phyloP scores from a whole-genome alignment of 2,113 vertebrate genomes.

The Esox niger region DNA sequence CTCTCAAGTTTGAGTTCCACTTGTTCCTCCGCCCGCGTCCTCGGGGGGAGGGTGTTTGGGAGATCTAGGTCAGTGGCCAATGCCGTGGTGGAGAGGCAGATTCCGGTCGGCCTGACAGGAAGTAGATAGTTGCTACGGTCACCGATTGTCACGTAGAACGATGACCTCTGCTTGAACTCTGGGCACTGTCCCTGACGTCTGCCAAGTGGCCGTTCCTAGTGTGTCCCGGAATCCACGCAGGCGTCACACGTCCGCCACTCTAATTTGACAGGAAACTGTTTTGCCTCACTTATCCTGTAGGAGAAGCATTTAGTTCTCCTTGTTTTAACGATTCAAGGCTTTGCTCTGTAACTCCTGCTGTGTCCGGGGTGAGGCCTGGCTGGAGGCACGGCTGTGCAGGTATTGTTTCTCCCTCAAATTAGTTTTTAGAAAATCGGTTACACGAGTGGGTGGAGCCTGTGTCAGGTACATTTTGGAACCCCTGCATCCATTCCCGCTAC shows the following conservation, averaged over 20 bases:
- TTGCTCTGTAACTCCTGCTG: too few species aligned
- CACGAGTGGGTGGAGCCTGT: too few species aligned
- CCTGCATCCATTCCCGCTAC: background rate
- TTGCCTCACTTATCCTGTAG: too few species aligned
- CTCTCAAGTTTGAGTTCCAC: conserved; percentile 19
- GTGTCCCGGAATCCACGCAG: background rate
- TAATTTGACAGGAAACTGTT: background rate
- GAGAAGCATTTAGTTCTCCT: too few species aligned
- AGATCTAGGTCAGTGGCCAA: conserved; percentile 53
- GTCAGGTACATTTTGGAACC: background rate
- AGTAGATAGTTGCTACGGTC: conserved; percentile 3
- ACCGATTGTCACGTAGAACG: background rate
- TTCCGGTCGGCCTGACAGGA: conserved; percentile 16
- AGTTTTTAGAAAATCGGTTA: too few species aligned
- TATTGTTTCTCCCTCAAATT: too few species aligned
- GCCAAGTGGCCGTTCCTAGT: background rate
- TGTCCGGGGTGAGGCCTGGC: too few species aligned
- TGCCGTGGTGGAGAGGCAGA: conserved; percentile 20
- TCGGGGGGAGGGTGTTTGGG: conserved; percentile 21
- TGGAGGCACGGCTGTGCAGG: too few species aligned
- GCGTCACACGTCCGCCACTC: background rate
- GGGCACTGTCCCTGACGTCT: background rate
- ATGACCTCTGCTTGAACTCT: background rate
- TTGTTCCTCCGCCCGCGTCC: conserved; percentile 27
- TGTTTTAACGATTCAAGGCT: too few species aligned